Conservation (phyloP, 2,888 invertebrate species). For the Cepaea hortensis region DNA sequence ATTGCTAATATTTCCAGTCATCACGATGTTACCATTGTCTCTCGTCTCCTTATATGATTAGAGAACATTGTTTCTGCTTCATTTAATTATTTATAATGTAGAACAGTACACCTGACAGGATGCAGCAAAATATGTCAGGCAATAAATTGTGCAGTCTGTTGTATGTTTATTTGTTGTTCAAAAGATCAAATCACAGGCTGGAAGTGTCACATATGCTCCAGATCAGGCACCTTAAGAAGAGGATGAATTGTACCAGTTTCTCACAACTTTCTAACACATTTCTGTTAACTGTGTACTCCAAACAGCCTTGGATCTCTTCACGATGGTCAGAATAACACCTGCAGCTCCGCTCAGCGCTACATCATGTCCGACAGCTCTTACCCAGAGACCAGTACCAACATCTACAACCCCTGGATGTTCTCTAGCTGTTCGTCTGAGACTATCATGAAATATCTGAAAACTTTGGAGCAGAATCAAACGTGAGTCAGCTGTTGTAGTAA, state of each 20-base stretch:
- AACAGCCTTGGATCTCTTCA: constrained; percentile 65
- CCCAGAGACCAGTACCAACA: constrained; percentile 39
- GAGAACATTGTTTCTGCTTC: no score
- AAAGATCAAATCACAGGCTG: no score
- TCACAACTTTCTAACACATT: background rate
- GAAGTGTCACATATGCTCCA: no score
- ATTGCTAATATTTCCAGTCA: no score
- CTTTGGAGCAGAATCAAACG: background rate
- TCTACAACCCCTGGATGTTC: constrained; percentile 63
- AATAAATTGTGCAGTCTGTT: no score
- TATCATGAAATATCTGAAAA: background rate
- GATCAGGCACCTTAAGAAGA: no score
- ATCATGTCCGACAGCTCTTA: constrained; percentile 59
- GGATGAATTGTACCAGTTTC: background rate
- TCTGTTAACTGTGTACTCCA: background rate
- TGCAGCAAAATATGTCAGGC: no score
- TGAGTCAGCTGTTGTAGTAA: background rate
- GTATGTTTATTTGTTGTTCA: no score
- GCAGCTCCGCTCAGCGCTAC: constrained; percentile 58
- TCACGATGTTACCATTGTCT: no score
- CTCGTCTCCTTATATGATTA: no score
- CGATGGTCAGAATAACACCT: constrained; percentile 64
- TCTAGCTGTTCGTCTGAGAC: constrained; percentile 57
- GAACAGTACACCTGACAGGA: no score
- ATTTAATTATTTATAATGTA: no score